Base-by-base conservation (phyloP, 2,113 vertebrate species). In the Oncorhynchus nerka region DNA sequence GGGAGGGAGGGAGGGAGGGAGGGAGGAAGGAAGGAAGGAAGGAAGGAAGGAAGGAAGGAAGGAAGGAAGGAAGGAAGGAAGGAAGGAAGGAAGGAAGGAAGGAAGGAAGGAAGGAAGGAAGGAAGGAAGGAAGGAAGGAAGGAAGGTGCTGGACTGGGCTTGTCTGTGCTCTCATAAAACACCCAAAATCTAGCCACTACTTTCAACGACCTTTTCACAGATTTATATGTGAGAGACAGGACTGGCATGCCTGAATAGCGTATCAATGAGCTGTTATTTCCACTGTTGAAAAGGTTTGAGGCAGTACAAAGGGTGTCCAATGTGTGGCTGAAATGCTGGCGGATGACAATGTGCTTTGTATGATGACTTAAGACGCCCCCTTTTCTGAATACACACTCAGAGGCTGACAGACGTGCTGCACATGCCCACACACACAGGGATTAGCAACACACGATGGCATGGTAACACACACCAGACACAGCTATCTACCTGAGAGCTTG, bases 401-500 rank as follows among this genome's bases (percentile, higher is more conserved):
- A 3, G 16, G 49, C 49, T 55, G 49, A 55, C 49, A 55, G 49
- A 16, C 49, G 4, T 15, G 30, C 13, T 28, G 13, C 64, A 66
- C 26, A 9, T 9, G 20, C 19, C 28, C 26, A 49, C 59, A 62
- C 51, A 20, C 68, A 39, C 16, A 45, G 30, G 2, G 30, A 45
- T 30, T n/a, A 32, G 9, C 13, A 24, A 66, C 32, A 45, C 34
- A 3, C 13, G 49, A 1, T 5, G 39, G 39, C 3, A 45, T 45
- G 2, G 49, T 16, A 55, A 69, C 68, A n/a, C 32, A 39, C 32
- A 45, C 68, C 68, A 48, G 20, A 39, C 68, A 45, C 30, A 70
- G 7, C 61, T 6, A 49, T 61, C 59, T 78, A 99, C 97, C 97
- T 80, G 95, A 96, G 32, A 96, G 96, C 70, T 96, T 98, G 89